Evolutionary conservation across 2,113 vertebrate genomes (phyloP).

Genomic region (Hypomesus transpacificus): DNA sequence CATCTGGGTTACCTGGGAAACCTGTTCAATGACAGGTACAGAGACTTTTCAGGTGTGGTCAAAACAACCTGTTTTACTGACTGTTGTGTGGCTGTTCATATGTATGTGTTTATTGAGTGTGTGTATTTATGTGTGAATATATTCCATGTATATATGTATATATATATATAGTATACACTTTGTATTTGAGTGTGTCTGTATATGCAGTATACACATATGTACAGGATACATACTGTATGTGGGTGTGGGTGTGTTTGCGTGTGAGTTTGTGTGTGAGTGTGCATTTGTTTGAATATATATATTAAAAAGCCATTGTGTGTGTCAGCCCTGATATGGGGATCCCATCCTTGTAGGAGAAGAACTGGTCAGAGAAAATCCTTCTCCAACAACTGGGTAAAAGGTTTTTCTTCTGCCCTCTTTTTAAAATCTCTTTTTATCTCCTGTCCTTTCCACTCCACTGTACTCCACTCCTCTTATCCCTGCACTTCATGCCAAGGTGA

Average conservation of each 20-base stretch:
- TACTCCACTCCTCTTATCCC: too few species aligned
- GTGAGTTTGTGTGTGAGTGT: not conserved
- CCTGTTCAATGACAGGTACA: not conserved
- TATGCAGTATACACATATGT: not conserved
- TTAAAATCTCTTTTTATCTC: too few species aligned
- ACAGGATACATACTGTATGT: not conserved
- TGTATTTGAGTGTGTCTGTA: not conserved
- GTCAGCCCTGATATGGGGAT: not conserved
- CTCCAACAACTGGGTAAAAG: too few species aligned
- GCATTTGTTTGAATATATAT: not conserved
- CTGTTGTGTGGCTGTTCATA: not conserved
- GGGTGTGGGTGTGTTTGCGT: not conserved
- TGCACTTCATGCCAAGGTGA: too few species aligned
- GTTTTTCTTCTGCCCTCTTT: too few species aligned
- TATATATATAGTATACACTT: not conserved
- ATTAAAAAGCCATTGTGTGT: not conserved
- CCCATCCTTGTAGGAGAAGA: too few species aligned
- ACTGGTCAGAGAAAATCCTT: too few species aligned
- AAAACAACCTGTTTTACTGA: not conserved
- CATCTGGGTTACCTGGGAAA: not conserved
- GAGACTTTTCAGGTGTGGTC: conserved; percentile 3
- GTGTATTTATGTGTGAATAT: conserved; percentile 2
- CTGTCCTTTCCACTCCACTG: too few species aligned
- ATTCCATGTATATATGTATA: too few species aligned
- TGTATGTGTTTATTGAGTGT: not conserved